Conservation (phyloP, 2,797 vertebrate species). For the Eremophila alpestris region DNA sequence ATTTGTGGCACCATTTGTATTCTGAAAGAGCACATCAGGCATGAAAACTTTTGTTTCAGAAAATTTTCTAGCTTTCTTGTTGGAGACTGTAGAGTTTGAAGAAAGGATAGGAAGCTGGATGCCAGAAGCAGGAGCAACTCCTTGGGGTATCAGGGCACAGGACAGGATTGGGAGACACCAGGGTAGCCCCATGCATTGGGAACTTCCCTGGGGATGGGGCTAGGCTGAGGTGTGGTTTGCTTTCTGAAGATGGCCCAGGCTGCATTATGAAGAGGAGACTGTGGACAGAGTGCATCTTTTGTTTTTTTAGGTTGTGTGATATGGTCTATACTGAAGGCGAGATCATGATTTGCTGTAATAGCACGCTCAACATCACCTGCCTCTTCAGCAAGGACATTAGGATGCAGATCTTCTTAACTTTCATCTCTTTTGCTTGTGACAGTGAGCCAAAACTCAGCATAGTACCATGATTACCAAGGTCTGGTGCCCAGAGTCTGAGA, state of each 20-base stretch:
- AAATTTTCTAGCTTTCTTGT: neutral
- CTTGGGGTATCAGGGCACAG: neutral
- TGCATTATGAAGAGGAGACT: neutral
- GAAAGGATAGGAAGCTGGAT: neutral
- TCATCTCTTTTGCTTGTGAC: neutral
- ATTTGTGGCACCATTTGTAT: neutral
- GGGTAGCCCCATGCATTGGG: fast-evolving
- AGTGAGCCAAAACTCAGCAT: neutral
- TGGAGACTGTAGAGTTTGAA: neutral
- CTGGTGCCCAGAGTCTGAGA: neutral
- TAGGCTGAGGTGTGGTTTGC: neutral
- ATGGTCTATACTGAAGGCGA: neutral
- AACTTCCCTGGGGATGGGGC: neutral
- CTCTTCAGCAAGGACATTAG: neutral
- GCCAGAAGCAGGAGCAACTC: neutral
- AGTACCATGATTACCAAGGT: neutral
- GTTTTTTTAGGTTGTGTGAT: neutral
- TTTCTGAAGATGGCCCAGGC: neutral
- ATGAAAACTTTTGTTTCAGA: neutral
- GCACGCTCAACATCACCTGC: neutral
- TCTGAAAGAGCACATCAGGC: neutral
- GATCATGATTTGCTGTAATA: neutral
- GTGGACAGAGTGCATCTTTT: neutral
- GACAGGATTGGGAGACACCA: neutral
- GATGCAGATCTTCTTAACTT: neutral